Conservation (phyloP, 1,140 invertebrate genomes). For the Lepidurus packardi region DNA sequence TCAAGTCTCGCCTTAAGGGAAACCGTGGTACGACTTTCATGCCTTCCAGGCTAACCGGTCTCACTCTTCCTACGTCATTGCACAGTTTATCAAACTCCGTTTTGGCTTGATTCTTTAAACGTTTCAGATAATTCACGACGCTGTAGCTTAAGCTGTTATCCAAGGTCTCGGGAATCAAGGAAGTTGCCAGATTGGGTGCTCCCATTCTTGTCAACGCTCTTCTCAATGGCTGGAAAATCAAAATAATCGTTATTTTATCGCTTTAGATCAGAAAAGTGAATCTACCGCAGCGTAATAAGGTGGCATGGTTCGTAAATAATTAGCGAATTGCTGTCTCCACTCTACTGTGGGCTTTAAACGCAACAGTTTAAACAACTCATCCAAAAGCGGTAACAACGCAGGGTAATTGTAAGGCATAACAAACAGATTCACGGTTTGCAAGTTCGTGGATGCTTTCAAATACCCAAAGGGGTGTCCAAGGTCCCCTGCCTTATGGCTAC, state of each 20-base stretch:
- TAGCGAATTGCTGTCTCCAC: constrained; percentile 84
- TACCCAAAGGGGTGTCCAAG: constrained; percentile 94
- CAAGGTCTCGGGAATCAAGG: constrained; percentile 80
- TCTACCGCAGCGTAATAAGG: constrained; percentile 88
- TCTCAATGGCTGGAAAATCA: constrained; percentile 65
- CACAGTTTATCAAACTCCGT: constrained; percentile 89
- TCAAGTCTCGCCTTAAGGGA: constrained; percentile 66
- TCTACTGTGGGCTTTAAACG: constrained; percentile 82
- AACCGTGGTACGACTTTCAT: constrained; percentile 63
- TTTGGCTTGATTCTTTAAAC: constrained; percentile 92
- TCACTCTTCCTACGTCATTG: constrained; percentile 60
- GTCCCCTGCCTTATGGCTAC: constrained; percentile 80
- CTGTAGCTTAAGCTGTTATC: constrained; percentile 89
- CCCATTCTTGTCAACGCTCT: constrained; percentile 88
- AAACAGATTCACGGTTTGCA: constrained; percentile 91
- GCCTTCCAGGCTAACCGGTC: constrained; percentile 55
- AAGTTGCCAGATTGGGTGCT: constrained; percentile 62
- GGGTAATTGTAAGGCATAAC: constrained; percentile 99
- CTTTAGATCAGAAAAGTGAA: constrained; percentile 37
- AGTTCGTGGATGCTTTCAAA: constrained; percentile 90
- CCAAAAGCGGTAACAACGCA: constrained; percentile 80
- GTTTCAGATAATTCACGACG: constrained; percentile 89
- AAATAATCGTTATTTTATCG: neutral
- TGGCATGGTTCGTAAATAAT: constrained; percentile 91
- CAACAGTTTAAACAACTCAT: constrained; percentile 86